Conservation (phyloP, 2,113 vertebrate genomes). For the Origma solitaria region DNA sequence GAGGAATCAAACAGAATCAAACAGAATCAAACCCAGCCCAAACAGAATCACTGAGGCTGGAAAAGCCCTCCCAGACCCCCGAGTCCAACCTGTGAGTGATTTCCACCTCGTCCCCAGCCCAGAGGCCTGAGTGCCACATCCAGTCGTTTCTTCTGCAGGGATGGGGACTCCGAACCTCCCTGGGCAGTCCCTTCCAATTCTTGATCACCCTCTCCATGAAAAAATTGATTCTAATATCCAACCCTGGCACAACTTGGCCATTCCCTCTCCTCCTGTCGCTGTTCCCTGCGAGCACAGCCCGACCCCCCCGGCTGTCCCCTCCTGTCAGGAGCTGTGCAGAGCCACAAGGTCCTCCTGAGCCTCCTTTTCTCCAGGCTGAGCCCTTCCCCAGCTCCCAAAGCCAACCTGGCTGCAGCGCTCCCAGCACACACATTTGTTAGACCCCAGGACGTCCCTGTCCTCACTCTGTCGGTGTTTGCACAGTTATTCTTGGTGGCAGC, state of each 20-base stretch:
- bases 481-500: not conserved
- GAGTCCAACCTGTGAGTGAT: not conserved
- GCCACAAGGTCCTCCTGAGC: not conserved
- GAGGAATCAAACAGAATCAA: too few relatives aligned
- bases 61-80: accelerated
- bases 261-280: not conserved
- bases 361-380: not conserved
- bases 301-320: not conserved
- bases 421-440: not conserved
- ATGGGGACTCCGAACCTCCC: not conserved
- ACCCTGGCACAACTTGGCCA: not conserved
- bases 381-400: not conserved
- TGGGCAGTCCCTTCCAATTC: not conserved
- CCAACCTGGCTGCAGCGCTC: not conserved
- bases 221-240: not conserved
- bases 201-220: too few relatives aligned
- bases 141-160: not conserved
- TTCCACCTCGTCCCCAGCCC: not conserved
- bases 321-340: not conserved
- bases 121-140: not conserved
- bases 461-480: not conserved
- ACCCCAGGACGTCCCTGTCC: not conserved
- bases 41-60: not conserved
- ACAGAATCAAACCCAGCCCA: not conserved
- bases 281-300: not conserved